These are phyloP conservation scores for Hippopotamyrus pictus DNA, from an alignment of 2,797 vertebrate genomes.

Conservation along the genomic window DNA sequence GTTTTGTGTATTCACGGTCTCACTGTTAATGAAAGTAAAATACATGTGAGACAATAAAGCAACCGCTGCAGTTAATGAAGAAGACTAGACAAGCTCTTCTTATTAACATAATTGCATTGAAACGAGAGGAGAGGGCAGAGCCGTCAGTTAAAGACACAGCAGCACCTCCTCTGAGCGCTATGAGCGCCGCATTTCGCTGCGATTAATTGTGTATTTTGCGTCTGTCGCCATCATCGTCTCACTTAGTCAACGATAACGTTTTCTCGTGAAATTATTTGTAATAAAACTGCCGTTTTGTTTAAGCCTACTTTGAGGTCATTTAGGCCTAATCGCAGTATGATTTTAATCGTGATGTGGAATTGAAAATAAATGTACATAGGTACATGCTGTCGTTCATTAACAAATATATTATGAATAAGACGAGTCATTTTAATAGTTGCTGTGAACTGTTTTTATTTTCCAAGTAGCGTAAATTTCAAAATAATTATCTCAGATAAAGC, in stretches of 20 bases:
- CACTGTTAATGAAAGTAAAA: conserved; percentile 42
- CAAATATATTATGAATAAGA: background rate
- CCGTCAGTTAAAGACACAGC: conserved; percentile 66
- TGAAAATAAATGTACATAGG: background rate
- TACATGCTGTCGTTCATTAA: background rate
- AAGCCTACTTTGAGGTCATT: background rate
- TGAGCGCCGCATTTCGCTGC: conserved; percentile 1
- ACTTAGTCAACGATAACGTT: background rate
- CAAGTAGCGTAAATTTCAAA: background rate
- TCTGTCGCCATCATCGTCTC: background rate
- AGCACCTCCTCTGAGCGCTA: conserved; percentile 33
- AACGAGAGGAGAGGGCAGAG: conserved; percentile 53
- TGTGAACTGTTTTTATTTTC: background rate
- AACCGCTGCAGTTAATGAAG: conserved; percentile 63
- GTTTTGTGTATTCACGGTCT: conserved; percentile 31
- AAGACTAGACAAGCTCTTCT: conserved; percentile 61
- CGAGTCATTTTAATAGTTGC: background rate
- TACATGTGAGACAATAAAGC: conserved; percentile 55
- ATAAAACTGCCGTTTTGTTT: background rate
- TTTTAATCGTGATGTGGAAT: background rate
- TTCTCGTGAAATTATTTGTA: background rate
- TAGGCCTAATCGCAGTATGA: background rate
- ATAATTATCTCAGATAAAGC: background rate
- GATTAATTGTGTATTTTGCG: background rate
- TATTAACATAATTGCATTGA: conserved; percentile 80